Evolutionary conservation across 2,888 invertebrate species (phyloP), one percentile per base, ranked within the genome.

Genomic region (Dolichomitus sp.): DNA sequence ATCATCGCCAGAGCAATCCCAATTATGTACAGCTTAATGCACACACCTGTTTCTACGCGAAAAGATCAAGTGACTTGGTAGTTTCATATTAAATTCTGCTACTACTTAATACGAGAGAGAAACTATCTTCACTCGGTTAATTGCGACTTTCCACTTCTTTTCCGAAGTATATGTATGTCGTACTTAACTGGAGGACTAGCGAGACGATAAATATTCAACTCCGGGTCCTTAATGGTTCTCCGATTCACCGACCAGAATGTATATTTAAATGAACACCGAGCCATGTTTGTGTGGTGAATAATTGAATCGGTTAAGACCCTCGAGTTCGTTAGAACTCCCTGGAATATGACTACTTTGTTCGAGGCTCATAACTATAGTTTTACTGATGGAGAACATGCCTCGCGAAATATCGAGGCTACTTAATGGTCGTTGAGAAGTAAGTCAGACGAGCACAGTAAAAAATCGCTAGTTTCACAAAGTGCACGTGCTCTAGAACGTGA

Each of bases 401-500:
- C 11, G 45, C n/a, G 19, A 17, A 30, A 23, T 70, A 27, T 45
- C 70, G 50, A 65, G 45, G 33, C 50, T 77, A 12, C 52, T 81
- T 77, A 68, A 77, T 52, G 19, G 57, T 66, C 40, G 52, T 61
- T 61, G 30, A 14, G 42, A 57, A 63, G 52, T 27, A 42, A 17
- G 42, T n/a, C 30, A 7, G 17, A 27, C 3, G 42, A 11, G 11
- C n/a, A 14, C 17, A 33, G 14, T 66, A 42, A 81, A 77, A n/a
- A 81, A 66, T 68, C 23, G 66, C 68, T 68, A 50, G 66, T 76
- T 76, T 50, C 57, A 57, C 70, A 66, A 66, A 66, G 57, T 76
- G 50, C 12, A 14, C 45, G 69, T 50, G 40, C 23, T 52, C 50
- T 23, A 59, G 42, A 19, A 59, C 30, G 73, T 12, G 9, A 23